Conservation (phyloP, 2,888 invertebrate species). For the Phlogophora meticulosa region DNA sequence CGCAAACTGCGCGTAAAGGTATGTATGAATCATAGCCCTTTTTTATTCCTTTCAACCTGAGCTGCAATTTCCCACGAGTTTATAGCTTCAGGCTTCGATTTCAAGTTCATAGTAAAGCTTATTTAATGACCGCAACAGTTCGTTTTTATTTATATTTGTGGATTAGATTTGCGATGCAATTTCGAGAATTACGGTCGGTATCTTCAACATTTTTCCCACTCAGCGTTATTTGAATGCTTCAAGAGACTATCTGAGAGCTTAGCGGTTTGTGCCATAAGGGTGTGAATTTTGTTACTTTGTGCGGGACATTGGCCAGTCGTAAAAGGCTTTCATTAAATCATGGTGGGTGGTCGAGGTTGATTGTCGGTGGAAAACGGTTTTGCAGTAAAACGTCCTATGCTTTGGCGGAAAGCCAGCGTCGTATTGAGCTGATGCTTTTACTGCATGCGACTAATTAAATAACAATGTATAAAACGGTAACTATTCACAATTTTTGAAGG, state of each 20-base stretch:
- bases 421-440: conserved; percentile 36
- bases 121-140: conserved; percentile 65
- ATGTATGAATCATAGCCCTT: conserved; percentile 75
- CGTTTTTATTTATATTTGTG: conserved; percentile 53
- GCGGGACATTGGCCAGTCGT: conserved; percentile 45
- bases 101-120: conserved; percentile 71
- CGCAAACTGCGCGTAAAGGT: conserved; percentile 54
- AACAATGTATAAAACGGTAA: conserved; percentile 10
- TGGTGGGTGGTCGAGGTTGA: conserved; percentile 61
- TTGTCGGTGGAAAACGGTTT: conserved; percentile 64
- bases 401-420: conserved; percentile 66
- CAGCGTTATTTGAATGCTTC: conserved; percentile 7
- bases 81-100: conserved; percentile 72
- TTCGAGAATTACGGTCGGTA: conserved; percentile 20
- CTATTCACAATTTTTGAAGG: conserved; percentile 17
- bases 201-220: neutral
- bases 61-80: conserved; percentile 77
- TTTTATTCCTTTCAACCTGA: conserved; percentile 70
- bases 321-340: conserved; percentile 58
- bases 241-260: neutral
- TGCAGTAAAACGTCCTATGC: conserved; percentile 67
- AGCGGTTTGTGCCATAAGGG: conserved; percentile 15
- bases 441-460: conserved; percentile 45
- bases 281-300: conserved; percentile 43
- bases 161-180: conserved; percentile 35